Percentiles rank a stretch among this genome's conserved stretches.
Conservation (phyloP, 2,888 invertebrate genomes). For the Dryobotodes eremita region DNA sequence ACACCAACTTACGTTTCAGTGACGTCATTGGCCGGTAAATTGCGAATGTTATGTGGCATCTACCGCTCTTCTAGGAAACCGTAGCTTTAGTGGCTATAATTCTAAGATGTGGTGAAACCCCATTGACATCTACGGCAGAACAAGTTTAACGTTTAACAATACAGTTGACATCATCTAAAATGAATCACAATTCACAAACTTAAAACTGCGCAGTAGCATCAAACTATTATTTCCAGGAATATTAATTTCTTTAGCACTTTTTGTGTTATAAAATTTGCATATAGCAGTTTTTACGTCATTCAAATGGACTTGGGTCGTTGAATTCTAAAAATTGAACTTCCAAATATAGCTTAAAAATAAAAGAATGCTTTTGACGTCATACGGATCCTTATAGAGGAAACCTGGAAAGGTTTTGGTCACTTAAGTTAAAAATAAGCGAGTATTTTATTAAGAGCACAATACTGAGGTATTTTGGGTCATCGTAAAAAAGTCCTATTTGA, state of each 20-base stretch:
- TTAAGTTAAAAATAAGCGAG: background rate
- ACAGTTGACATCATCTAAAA: conserved; percentile 23
- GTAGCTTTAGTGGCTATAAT: background rate
- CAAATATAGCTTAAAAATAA: conserved; percentile 14
- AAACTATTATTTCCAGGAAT: background rate
- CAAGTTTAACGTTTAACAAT: background rate
- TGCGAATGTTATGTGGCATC: background rate
- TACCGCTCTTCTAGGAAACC: background rate
- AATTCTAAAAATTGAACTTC: background rate
- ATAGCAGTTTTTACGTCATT: conserved; percentile 5
- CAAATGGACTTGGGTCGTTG: background rate
- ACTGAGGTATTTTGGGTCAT: background rate
- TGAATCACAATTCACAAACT: conserved; percentile 13
- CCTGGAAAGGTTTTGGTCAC: background rate
- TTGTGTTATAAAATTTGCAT: background rate
- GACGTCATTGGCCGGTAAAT: background rate
- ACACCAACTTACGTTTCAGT: background rate
- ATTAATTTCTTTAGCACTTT: background rate
- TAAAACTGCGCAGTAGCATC: background rate
- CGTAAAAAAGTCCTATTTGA: background rate
- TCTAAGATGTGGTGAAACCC: background rate
- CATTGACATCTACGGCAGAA: conserved; percentile 10
- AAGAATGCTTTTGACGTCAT: conserved; percentile 31
- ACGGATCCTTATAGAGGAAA: background rate
- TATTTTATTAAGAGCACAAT: background rate